A percentile compares a stretch with the other conserved stretches of the same genome.
These are phyloP conservation scores for Meta bourneti DNA, from an alignment of 2,888 invertebrate species.

Conservation along the genomic window DNA sequence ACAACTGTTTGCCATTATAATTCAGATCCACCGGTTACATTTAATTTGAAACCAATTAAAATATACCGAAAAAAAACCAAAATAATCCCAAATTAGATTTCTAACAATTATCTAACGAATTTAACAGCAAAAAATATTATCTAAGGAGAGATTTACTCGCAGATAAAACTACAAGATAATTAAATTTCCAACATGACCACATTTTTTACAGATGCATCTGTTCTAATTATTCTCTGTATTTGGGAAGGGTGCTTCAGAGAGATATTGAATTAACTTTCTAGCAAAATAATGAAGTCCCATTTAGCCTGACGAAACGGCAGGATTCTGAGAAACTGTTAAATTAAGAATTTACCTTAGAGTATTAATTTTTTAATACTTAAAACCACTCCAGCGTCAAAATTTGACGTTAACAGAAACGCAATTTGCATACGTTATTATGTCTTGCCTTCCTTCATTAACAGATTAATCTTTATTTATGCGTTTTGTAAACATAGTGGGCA, in stretches of 20 bases:
- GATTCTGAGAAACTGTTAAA: not conserved
- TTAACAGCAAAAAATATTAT: too few species aligned
- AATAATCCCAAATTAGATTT: too few species aligned
- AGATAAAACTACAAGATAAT: not conserved
- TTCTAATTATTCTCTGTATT: not conserved
- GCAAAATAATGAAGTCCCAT: not conserved
- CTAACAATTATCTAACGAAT: too few species aligned
- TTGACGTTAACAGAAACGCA: not conserved
- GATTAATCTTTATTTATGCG: not conserved
- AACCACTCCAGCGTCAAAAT: not conserved
- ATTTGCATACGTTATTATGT: not conserved
- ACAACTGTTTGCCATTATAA: too few species aligned
- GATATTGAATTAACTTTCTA: not conserved
- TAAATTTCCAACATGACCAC: not conserved
- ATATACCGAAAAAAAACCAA: too few species aligned
- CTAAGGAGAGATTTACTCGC: too few species aligned
- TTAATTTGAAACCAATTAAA: too few species aligned
- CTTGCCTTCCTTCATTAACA: not conserved
- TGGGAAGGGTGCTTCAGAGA: not conserved
- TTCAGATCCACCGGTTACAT: too few species aligned
- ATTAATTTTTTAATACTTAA: not conserved
- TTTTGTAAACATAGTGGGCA: not conserved
- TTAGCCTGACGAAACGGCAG: not conserved
- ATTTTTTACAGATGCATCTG: not conserved
- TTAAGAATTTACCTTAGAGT: not conserved